Base-by-base conservation (phyloP, 2,888 invertebrate species). In the Diarsia rubi region DNA sequence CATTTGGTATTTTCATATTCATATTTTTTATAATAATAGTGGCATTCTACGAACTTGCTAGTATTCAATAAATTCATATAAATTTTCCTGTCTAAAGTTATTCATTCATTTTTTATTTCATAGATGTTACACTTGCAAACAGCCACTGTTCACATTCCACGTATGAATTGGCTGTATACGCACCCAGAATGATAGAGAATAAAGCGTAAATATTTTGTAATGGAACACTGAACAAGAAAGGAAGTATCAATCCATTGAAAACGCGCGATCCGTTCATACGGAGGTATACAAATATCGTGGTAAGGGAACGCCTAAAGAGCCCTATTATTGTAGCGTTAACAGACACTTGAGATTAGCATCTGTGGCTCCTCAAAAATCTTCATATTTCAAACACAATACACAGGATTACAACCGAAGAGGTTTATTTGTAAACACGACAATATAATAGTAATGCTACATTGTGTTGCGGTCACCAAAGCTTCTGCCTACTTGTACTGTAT, bases 271-370 rank as follows among this genome's bases (percentile, higher is more conserved):
- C 90, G 83, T 91, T 91, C 93, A 94, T 94, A 92, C 90, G 91
- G 87, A 86, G 92, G 88, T 87, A 91, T 87, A 92, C 91, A 92
- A 92, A 91, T 91, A 88, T 93, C 93, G 94, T 91, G 94, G 95
- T 92, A 88, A 92, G 90, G 92, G 90, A 89, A 93, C 92, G 90
- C 89, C 90, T 94, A 94, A 94, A 94, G 93, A 93, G 92, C 91
- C 87, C 92, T 95, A 95, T 96, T 96, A 96, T 96, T 90, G 91
- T 88, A 92, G 93, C 93, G 96, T 95, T 95, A 96, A 95, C 94
- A 94, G 95, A 96, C 96, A 96, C 96, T 96, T 96, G 96, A 96
- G 96, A 96, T 96, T 96, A 96, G 95, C 96, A 96, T 96, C 96
- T 96, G 96, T 94, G 92, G 91, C 90, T 93, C 91, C 91, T 93